Conservation (phyloP, 30 jellyfish, hydroid and myxozoan species). For the Chironex yamaguchii region DNA sequence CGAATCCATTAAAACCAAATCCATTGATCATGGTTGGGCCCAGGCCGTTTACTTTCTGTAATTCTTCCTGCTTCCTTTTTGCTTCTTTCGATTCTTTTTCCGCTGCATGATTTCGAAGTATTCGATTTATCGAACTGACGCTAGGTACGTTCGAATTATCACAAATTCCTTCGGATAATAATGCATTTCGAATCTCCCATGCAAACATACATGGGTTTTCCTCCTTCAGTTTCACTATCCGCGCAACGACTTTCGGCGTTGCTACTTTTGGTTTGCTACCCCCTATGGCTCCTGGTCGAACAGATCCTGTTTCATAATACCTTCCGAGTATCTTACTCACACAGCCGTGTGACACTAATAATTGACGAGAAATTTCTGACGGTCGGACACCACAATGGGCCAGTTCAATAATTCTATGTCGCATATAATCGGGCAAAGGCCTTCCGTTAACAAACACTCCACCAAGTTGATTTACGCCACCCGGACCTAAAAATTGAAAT, state of each 20-base stretch:
- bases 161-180: conserved; percentile 93
- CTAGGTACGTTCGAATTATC: conserved; percentile 94
- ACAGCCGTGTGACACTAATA: conserved; percentile 97
- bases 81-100: conserved; percentile 98
- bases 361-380: conserved; percentile 95
- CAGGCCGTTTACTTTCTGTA: conserved; percentile 88
- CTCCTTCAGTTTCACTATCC: conserved; percentile 94
- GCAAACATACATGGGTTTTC: conserved; percentile 99
- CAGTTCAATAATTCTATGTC: conserved; percentile 97
- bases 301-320: conserved; percentile 97
- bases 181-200: conserved; percentile 94
- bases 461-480: conserved; percentile 98
- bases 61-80: conserved; percentile 91
- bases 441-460: conserved; percentile 98
- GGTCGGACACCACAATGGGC: conserved; percentile 99
- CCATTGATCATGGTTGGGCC: conserved; percentile 90
- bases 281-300: conserved; percentile 99
- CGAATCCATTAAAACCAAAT: conserved; percentile 90
- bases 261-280: conserved; percentile 99
- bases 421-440: conserved; percentile 98
- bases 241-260: conserved; percentile 95
- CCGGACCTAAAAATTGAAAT: conserved; percentile 77
- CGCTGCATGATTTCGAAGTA: conserved; percentile 96
- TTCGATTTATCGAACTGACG: conserved; percentile 95
- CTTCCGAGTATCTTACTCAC: conserved; percentile 99